phyloP scores from a whole-genome alignment of 2,797 vertebrate species.

The Neoniphon sammara region DNA sequence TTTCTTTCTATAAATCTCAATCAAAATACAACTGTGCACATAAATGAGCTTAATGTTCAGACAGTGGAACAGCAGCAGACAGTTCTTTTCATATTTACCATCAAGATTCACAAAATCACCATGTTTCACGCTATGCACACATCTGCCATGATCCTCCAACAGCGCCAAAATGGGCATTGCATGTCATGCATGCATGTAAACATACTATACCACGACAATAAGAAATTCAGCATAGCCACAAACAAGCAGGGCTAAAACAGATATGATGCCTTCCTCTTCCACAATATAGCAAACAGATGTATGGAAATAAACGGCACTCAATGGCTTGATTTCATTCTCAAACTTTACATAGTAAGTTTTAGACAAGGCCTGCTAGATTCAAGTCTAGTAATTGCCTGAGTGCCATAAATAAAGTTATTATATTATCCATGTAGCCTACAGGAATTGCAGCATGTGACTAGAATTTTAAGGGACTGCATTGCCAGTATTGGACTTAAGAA shows the following conservation, averaged over 20 bases:
- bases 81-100: too few relatives aligned
- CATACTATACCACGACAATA: background rate
- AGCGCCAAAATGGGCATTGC: background rate
- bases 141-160: background rate
- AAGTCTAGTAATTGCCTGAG: too few relatives aligned
- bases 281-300: background rate
- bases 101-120: too few relatives aligned
- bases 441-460: background rate
- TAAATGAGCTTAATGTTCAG: background rate
- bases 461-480: too few relatives aligned
- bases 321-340: too few relatives aligned
- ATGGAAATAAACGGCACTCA: too few relatives aligned
- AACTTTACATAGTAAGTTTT: too few relatives aligned
- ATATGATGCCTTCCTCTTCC: background rate
- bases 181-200: background rate
- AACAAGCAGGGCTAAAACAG: constrained; percentile 12
- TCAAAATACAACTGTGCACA: background rate
- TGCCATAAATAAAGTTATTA: too few relatives aligned
- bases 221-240: too few relatives aligned
- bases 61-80: background rate
- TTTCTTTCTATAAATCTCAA: background rate
- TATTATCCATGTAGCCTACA: background rate
- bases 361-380: too few relatives aligned
- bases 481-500: too few relatives aligned
- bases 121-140: too few relatives aligned